A percentile compares a stretch with the other conserved stretches of the same genome.
These are phyloP conservation scores for Urophycis tenuis DNA, from an alignment of 2,797 vertebrate species.

Conservation along the genomic window DNA sequence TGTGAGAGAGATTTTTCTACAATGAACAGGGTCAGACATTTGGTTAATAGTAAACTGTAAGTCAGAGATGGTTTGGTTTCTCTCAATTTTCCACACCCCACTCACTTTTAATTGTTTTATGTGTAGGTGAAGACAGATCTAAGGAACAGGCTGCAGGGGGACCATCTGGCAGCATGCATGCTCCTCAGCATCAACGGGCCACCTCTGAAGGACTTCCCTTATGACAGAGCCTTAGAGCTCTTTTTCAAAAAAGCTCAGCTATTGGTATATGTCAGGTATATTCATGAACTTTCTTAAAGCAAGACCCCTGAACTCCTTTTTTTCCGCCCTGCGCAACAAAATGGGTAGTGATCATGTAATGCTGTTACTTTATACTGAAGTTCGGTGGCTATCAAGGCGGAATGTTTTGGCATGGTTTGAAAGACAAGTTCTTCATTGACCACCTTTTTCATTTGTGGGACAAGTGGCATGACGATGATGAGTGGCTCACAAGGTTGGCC, in stretches of 20 bases:
- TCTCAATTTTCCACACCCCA: neutral
- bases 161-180: constrained; percentile 8
- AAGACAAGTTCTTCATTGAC: neutral
- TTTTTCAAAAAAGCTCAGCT: too few species aligned
- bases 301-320: neutral
- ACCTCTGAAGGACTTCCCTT: neutral
- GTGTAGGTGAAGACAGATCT: constrained; percentile 18
- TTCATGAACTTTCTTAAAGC: too few species aligned
- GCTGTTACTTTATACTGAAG: neutral
- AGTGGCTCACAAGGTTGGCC: neutral
- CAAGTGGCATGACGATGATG: neutral
- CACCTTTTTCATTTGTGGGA: neutral
- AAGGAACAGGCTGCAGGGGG: constrained; percentile 2
- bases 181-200: constrained; percentile 7
- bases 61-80: constrained; percentile 11
- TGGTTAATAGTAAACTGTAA: constrained; percentile 8
- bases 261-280: too few species aligned
- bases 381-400: neutral
- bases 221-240: too few species aligned
- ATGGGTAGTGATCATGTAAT: neutral
- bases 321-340: neutral
- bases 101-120: neutral
- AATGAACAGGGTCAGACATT: constrained; percentile 21
- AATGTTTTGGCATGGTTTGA: neutral
- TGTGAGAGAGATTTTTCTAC: constrained; percentile 24